Evolutionary conservation across 2,888 invertebrate species (phyloP), one percentile per base, ranked within the genome.

Genomic region (Napeogenes sylphis): DNA sequence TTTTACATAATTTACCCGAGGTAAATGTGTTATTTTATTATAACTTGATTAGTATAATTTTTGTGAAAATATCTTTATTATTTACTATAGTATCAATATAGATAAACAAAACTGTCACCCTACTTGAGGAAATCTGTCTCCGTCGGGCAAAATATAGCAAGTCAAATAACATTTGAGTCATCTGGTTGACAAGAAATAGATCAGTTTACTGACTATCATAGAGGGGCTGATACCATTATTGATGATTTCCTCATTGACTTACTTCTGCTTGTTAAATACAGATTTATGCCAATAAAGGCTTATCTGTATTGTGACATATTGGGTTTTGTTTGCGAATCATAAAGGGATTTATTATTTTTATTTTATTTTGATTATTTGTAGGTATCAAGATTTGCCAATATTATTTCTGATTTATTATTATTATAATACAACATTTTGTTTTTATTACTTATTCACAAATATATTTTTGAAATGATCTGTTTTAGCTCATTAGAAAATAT

Each of bases 111-210:
- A 59, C 58, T 6, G 56, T 54, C 56, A 69, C 59, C 61, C 59
- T 61, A 61, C 58, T 53, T 53, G 53, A 68, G 64, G 68, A 71
- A 72, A 70, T 72, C 72, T 71, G 68, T 72, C 70, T 68, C 66
- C 69, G 58, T 64, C 64, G 65, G 65, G 65, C 59, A 71, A 71
- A 70, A 69, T 71, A 68, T 68, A 64, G 68, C 67, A 68, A 72
- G 72, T 70, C 67, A 69, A 62, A 66, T 60, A 66, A 64, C 64
- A 60, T 62, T 58, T 58, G 66, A 62, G 56, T 58, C 62, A 60
- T 54, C 59, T 46, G 56, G 55, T 55, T 54, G 64, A 60, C 64
- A 56, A 57, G 59, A 55, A 56, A 59, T 45, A 32, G 58, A 66
- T 51, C 62, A 58, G 60, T 65, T 65, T 62, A 64, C 59, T 51